Conservation (phyloP, 2,113 vertebrate species). For the Fregata magnificens region DNA sequence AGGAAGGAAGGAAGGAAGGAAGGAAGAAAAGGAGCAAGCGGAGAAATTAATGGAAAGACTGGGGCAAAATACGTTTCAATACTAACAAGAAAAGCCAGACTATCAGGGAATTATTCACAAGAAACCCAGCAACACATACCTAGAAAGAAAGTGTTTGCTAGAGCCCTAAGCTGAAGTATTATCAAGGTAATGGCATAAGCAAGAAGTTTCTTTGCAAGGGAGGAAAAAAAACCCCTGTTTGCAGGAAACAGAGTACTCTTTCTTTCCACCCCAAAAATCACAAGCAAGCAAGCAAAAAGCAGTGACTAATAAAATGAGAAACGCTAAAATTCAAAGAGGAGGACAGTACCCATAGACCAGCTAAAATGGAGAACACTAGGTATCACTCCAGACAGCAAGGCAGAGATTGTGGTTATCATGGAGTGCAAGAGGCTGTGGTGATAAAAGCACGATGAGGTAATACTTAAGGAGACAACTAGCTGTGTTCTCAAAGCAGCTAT, state of each 20-base stretch:
- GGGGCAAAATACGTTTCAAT: not conserved
- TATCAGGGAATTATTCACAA: not conserved
- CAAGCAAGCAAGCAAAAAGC: not conserved
- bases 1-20: not conserved
- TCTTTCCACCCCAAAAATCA: not conserved
- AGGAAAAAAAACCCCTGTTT: not conserved
- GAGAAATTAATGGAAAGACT: not conserved
- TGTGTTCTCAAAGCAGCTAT: not conserved
- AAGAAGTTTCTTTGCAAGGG: not conserved
- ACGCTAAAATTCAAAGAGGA: not conserved
- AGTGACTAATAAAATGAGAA: not conserved
- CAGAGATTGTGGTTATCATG: not conserved
- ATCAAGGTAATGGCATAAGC: not conserved
- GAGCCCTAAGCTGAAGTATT: not conserved
- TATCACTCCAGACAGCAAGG: not conserved
- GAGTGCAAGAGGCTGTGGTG: not conserved
- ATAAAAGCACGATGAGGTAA: not conserved
- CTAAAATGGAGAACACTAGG: not conserved
- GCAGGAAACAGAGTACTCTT: not conserved
- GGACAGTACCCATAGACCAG: not conserved
- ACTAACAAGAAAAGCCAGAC: not conserved
- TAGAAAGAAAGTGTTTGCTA: not conserved
- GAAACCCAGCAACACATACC: not conserved
- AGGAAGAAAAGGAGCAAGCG: not conserved
- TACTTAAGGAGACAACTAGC: not conserved